These are phyloP conservation scores for Channallabes apus DNA, from an alignment of 2,797 vertebrate species.

Conservation along the genomic window DNA sequence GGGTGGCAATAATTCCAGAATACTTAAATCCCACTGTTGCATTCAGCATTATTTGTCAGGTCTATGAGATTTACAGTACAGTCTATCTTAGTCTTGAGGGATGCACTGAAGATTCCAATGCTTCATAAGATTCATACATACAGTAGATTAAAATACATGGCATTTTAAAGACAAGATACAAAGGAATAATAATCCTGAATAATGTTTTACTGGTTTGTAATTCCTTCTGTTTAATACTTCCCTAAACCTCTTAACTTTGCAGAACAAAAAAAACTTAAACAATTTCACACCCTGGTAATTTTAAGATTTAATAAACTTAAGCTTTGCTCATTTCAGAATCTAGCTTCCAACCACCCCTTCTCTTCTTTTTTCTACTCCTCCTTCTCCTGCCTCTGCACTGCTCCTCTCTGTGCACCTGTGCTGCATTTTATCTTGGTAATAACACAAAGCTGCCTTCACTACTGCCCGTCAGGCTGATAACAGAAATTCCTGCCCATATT, in stretches of 20 bases:
- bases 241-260: constrained; percentile 81
- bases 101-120: not conserved
- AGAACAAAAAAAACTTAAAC: constrained; percentile 75
- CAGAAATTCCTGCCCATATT: constrained; percentile 80
- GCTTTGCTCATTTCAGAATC: constrained; percentile 80
- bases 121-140: constrained; percentile 55
- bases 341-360: constrained; percentile 66
- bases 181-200: constrained; percentile 70
- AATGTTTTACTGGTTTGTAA: constrained; percentile 73
- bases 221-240: constrained; percentile 75
- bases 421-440: constrained; percentile 86
- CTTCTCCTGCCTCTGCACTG: constrained; percentile 44
- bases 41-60: not conserved
- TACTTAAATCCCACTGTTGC: not conserved
- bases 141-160: constrained; percentile 67
- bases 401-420: constrained; percentile 69
- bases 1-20: not conserved
- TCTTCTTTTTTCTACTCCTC: constrained; percentile 27
- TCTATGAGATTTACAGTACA: not conserved
- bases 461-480: constrained; percentile 74
- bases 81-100: constrained; percentile 5
- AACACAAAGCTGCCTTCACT: constrained; percentile 80
- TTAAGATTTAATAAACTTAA: constrained; percentile 86
- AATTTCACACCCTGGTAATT: constrained; percentile 86
- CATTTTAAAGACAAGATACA: constrained; percentile 61